phyloP scores from a whole-genome alignment of 2,888 invertebrate species.

The Thera obeliscata region DNA sequence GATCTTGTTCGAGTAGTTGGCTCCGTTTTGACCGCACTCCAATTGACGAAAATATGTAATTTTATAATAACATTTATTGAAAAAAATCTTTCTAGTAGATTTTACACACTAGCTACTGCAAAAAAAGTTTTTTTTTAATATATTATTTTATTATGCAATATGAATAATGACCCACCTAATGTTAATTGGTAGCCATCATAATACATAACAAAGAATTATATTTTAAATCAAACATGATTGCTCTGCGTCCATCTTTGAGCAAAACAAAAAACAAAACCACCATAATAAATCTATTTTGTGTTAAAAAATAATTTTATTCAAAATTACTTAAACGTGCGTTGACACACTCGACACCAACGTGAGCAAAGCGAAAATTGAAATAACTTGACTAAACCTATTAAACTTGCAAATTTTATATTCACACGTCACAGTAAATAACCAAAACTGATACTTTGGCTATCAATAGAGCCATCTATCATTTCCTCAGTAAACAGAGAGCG shows the following conservation, averaged over 20 bases:
- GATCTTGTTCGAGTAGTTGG: constrained; percentile 57
- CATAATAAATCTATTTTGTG: too few relatives aligned
- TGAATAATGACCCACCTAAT: too few relatives aligned
- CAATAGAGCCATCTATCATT: constrained; percentile 60
- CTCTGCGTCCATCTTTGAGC: too few relatives aligned
- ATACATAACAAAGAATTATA: too few relatives aligned
- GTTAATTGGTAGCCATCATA: too few relatives aligned
- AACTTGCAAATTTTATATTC: constrained; percentile 31
- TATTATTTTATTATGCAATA: too few relatives aligned
- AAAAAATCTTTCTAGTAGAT: constrained; percentile 6
- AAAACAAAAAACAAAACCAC: too few relatives aligned
- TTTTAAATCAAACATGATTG: too few relatives aligned
- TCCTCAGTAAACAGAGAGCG: constrained; percentile 58
- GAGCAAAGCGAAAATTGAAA: constrained; percentile 15
- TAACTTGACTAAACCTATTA: constrained; percentile 21
- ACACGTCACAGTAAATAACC: constrained; percentile 40
- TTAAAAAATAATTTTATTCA: too few relatives aligned
- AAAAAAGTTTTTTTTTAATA: too few relatives aligned
- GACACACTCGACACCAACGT: background rate
- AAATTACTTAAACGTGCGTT: background rate
- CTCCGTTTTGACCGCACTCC: constrained; percentile 48
- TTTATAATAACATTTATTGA: constrained; percentile 20
- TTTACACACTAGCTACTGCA: background rate
- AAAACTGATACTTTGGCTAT: constrained; percentile 43
- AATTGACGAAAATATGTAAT: constrained; percentile 26